Evolutionary conservation across 1,140 invertebrate genomes (phyloP), one percentile per base, ranked within the genome.

Genomic region (Palaemon carinicauda): DNA sequence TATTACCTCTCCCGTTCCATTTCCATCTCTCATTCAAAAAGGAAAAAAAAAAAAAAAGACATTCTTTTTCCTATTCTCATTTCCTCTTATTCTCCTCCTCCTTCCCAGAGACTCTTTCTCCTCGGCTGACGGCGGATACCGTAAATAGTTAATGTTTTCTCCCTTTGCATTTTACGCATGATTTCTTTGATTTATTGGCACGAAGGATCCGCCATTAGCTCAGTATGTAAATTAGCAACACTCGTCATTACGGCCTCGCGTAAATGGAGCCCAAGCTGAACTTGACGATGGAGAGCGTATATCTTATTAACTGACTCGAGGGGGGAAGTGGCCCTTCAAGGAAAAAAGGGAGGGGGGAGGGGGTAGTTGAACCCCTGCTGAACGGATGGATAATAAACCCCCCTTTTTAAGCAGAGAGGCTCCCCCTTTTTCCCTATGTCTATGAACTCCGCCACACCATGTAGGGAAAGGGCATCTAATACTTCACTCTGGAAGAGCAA

Each of bases 61-160:
- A 12, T 10, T 53, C 27, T 29, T 53, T 51, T 29, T 52, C 75
- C 33, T 53, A 27, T 29, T 79, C 50, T 51, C 29, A n/a, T 51
- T 79, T 51, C 31, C 21, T 75, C 69, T 31, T 12, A 27, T n/a
- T 17, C 75, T 51, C 82, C 24, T 41, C 56, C 56, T 65, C 75
- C 82, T 69, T 79, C 50, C 51, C 33, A 24, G 33, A 19, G 50
- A 27, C 52, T 73, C 80, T 54, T 60, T 60, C 65, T 60, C 31
- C 81, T 74, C 74, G 56, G 51, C 65, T 17, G 71, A 65, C 50
- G 41, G 27, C 54, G n/a, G 69, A 54, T 73, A 21, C 29, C 75
- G 81, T 82, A 82, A 82, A 82, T 82, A 75, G 81, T 82, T 82
- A 74, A 82, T 82, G 81, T 82, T 82, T 41, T 82, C 81, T 82